Base-by-base conservation (phyloP, 2,888 invertebrate genomes). In the Acleris laterana region DNA sequence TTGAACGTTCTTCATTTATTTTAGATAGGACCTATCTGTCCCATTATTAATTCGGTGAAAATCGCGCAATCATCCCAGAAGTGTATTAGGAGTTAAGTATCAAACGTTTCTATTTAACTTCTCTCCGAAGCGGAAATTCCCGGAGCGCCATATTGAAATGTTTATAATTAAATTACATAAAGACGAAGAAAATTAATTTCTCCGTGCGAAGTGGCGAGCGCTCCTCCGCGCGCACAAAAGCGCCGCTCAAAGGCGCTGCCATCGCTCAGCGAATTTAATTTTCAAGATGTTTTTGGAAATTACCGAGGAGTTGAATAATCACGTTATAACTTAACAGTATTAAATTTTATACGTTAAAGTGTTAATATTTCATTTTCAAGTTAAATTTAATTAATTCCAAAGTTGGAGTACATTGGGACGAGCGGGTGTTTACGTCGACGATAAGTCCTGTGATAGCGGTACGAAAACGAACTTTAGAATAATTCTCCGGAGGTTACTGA, bases 151-250 rank as follows among this genome's bases (percentile, higher is more conserved):
- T 93, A 93, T 92, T 92, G 93, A 93, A 93, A 93, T 93, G 93
- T 92, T 93, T 93, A 93, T 93, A 93, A 93, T 93, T 93, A 91
- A 93, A 93, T 93, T 93, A 93, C 91, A 93, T 93, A 93, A 93
- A 92, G 93, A 92, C 92, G 93, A 92, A 93, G 90, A 92, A 93
- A 93, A 93, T 93, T 93, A 93, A 93, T 93, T 93, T 93, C 92
- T 87, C 88, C 87, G 87, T 84, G 86, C 88, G 86, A 89, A 92
- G 91, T 92, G 91, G 90, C 89, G 85, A 85, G 85, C 86, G 81
- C 75, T 74, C 74, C 70, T 74, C 78, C 70, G 67, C 70, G 63
- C 75, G 80, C 80, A 86, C 84, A 88, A 90, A 89, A 88, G 90
- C 87, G 85, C 84, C 82, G 82, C 85, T 86, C 87, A 86, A 88